Percentiles rank a stretch among this genome's conserved stretches.
phyloP scores from a whole-genome alignment of 2,113 vertebrate genomes.

The Tricholaema leucomelas region DNA sequence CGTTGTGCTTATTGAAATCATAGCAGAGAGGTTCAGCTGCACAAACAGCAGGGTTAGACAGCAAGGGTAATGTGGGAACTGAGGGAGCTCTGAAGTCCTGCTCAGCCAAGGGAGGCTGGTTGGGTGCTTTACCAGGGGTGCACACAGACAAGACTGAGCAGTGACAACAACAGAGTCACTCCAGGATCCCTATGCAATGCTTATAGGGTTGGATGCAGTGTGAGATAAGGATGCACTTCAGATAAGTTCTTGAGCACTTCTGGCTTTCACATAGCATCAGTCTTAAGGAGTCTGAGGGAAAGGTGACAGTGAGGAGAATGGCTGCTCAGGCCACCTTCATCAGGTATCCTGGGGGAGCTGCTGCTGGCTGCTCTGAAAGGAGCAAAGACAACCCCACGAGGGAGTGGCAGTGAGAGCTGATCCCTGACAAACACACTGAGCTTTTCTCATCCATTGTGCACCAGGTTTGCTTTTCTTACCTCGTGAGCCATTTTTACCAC shows the following conservation, averaged over 20 bases:
- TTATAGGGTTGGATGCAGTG: rapidly evolving
- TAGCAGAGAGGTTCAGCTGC: background rate
- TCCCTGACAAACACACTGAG: background rate
- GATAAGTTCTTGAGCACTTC: background rate
- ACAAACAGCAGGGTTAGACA: background rate
- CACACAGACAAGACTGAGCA: background rate
- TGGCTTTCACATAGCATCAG: background rate
- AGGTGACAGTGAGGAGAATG: background rate
- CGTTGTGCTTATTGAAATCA: background rate
- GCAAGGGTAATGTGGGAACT: background rate
- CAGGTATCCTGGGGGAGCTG: background rate
- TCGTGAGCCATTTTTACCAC: background rate
- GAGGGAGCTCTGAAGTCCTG: background rate
- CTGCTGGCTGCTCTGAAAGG: background rate
- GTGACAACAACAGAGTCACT: too few species aligned
- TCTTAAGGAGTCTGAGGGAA: background rate
- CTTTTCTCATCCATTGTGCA: background rate
- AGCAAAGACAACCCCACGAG: background rate
- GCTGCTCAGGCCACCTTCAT: background rate
- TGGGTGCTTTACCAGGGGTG: background rate
- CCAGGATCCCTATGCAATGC: rapidly evolving
- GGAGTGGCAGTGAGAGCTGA: rapidly evolving
- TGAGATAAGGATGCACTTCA: background rate
- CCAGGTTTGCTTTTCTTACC: background rate
- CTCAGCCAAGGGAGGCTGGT: background rate